Percentiles rank a stretch among this genome's conserved stretches.
phyloP scores from a whole-genome alignment of 2,888 invertebrate genomes.

The Coleophora deauratella region DNA sequence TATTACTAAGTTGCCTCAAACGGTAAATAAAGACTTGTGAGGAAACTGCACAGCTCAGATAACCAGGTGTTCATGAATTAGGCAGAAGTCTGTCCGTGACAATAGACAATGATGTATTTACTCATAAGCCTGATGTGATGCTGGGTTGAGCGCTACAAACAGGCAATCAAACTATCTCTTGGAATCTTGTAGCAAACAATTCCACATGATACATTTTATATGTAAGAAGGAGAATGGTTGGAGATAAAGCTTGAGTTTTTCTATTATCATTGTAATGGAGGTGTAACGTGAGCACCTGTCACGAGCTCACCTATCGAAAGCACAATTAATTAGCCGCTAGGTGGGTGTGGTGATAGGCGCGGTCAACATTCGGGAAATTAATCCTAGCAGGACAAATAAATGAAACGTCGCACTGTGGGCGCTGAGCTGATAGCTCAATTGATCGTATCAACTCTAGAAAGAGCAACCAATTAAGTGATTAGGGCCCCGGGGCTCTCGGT shows the following conservation, averaged over 20 bases:
- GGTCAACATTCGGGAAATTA: slow-evolving; percentile 68
- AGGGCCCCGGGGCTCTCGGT: slow-evolving; percentile 43
- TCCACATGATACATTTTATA: no score
- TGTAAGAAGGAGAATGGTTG: no score
- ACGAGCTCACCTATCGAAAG: slow-evolving; percentile 49
- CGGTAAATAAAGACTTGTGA: no score
- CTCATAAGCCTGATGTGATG: no score
- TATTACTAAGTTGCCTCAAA: no score
- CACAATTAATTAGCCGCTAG: slow-evolving; percentile 61
- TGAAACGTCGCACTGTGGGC: slow-evolving; percentile 26
- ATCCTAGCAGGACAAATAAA: slow-evolving; percentile 54
- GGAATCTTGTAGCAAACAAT: no score
- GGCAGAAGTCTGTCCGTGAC: no score
- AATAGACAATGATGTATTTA: no score
- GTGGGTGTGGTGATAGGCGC: slow-evolving; percentile 57
- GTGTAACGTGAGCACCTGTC: slow-evolving; percentile 46
- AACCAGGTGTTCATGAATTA: no score
- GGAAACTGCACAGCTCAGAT: no score
- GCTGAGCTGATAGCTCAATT: slow-evolving; percentile 50
- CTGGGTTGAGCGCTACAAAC: no score
- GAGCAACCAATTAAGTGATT: slow-evolving; percentile 57
- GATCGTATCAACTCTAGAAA: slow-evolving; percentile 49
- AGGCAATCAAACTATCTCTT: no score
- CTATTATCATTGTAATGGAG: slow-evolving; percentile 56
- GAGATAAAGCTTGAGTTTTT: slow-evolving; percentile 23